These are phyloP conservation scores for Heterodera filipjevi DNA, from an alignment of 2,888 invertebrate species.

Conservation along the genomic window DNA sequence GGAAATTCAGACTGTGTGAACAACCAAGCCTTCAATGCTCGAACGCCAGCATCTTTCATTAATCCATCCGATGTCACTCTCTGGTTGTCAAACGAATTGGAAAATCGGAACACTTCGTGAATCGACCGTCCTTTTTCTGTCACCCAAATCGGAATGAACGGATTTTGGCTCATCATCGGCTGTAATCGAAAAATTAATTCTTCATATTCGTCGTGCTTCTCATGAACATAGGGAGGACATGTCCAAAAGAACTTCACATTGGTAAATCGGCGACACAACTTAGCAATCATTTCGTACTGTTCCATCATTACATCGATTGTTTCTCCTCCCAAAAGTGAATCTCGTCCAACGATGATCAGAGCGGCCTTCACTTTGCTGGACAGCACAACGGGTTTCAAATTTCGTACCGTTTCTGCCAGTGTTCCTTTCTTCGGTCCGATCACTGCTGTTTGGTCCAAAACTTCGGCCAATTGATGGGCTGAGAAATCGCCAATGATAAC, in stretches of 20 bases:
- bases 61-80: neutral
- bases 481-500: neutral
- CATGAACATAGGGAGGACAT: neutral
- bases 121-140: conserved; percentile 16
- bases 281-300: neutral
- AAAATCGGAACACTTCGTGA: conserved; percentile 4
- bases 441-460: neutral
- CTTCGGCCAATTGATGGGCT: neutral
- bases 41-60: neutral
- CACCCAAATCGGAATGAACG: neutral
- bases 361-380: no score
- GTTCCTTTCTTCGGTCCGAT: neutral
- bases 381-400: neutral
- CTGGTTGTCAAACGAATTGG: neutral
- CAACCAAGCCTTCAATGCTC: conserved; percentile 12
- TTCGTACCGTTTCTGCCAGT: neutral
- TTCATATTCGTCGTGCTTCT: conserved; percentile 9
- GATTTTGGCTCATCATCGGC: neutral
- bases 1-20: conserved; percentile 16
- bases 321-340: conserved; percentile 11
- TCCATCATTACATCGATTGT: neutral
- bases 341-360: conserved; percentile 1
- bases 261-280: neutral
- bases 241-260: neutral
- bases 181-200: neutral